Base-by-base conservation (phyloP, 1,140 invertebrate genomes). In the Calephelis virginiensis region DNA sequence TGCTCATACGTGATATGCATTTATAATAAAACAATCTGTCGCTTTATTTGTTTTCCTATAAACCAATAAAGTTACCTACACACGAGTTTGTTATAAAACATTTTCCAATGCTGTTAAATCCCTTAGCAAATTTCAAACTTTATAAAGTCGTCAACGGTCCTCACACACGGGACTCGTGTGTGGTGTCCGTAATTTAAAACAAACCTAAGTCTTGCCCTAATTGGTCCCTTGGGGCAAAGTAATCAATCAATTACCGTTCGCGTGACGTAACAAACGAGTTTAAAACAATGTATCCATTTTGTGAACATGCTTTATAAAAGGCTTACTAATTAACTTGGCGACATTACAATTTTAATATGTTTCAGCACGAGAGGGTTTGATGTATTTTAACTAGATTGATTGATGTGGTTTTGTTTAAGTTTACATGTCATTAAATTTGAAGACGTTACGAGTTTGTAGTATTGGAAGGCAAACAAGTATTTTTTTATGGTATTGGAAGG, bases 271-370 rank as follows among this genome's bases (percentile, higher is more conserved):
- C 67, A 65, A 69, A 67, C 70, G 69, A 72, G 67, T 70, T 70
- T 61, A 67, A 47, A 66, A 71, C 66, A 71, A 65, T 66, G 70
- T 69, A 72, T 69, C 69, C 64, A 68, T 72, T 72, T 72, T 72
- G 63, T 72, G 67, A 72, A 72, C 70, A 72, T 63, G 62, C 63
- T 37, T 62, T 68, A 72, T 69, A 69, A 72, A 72, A 64, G 70
- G 70, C 70, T 72, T 72, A 63, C 63, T 62, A 53, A 67, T 61
- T 63, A 70, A 70, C 65, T 67, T 43, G 65, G 50, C 53, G 61
- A 66, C 65, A 64, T 61, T 61, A 66, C 40, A 68, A 59, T 72
- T 72, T 69, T 69, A 69, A 72, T 72, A 72, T 59, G 28, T 68
- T 72, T 72, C 70, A 72, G 66, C 70, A 68, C 70, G 64, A 61